Conservation (phyloP, 2,797 vertebrate species). For the Argentina silus region DNA sequence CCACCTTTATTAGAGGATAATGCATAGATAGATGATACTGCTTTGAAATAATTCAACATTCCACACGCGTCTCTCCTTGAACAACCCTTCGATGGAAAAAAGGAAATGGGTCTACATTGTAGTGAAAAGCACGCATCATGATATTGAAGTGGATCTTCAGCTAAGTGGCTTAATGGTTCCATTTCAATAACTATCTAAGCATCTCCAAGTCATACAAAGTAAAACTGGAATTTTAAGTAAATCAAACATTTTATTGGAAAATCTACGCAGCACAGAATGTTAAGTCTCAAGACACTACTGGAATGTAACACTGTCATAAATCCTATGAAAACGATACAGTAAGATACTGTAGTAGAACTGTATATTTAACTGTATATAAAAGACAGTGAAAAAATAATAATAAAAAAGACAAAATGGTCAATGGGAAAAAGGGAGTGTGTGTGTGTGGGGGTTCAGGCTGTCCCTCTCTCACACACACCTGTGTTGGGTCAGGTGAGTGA, state of each 20-base stretch:
- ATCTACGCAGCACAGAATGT: background rate
- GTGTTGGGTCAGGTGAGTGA: conserved; percentile 82
- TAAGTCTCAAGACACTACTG: background rate
- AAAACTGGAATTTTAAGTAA: background rate
- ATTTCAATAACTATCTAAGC: too few relatives aligned
- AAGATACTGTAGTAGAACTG: background rate
- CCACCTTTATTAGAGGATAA: background rate
- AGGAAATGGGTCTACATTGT: too few relatives aligned
- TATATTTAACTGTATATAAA: background rate
- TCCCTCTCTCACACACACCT: conserved; percentile 79
- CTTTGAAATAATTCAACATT: background rate
- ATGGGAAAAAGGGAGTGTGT: background rate
- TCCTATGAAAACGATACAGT: background rate
- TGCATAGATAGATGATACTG: background rate
- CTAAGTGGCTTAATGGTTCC: too few relatives aligned
- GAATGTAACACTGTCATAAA: background rate
- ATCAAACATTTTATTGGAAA: background rate
- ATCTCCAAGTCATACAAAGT: too few relatives aligned
- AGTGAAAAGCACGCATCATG: too few relatives aligned
- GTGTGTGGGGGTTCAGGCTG: background rate
- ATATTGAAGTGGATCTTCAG: too few relatives aligned
- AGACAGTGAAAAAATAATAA: background rate
- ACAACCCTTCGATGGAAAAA: too few relatives aligned
- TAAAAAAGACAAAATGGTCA: too few relatives aligned
- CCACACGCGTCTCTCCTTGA: too few relatives aligned